These are phyloP conservation scores for Enteromius unitaeniatus DNA, from an alignment of 2,797 vertebrate species.

Conservation along the genomic window DNA sequence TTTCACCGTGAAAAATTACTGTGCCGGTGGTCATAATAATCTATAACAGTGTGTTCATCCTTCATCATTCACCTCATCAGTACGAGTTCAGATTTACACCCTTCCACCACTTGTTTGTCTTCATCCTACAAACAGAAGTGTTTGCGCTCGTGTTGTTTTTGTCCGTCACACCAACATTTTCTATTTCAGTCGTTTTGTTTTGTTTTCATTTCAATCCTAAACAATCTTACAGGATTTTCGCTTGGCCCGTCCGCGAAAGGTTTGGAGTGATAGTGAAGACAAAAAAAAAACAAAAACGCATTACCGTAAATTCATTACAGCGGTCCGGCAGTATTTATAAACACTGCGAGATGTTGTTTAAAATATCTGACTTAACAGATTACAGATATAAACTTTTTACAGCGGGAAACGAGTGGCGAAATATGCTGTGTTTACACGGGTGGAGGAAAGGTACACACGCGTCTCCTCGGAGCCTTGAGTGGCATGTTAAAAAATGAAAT, in stretches of 20 bases:
- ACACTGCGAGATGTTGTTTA: slow-evolving; percentile 83
- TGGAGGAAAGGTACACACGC: slow-evolving; percentile 56
- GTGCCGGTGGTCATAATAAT: slow-evolving; percentile 6
- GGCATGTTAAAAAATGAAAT: slow-evolving; percentile 78
- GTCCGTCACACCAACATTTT: slow-evolving; percentile 40
- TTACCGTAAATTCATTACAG: slow-evolving; percentile 86
- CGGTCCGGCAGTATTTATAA: slow-evolving; percentile 81
- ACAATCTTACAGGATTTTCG: slow-evolving; percentile 50
- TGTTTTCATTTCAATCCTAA: slow-evolving; percentile 36
- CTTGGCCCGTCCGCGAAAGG: slow-evolving; percentile 41
- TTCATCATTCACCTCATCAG: slow-evolving; percentile 45
- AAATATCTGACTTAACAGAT: slow-evolving; percentile 82
- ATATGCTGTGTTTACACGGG: slow-evolving; percentile 78
- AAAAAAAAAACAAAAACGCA: slow-evolving; percentile 69
- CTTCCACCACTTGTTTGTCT: slow-evolving; percentile 34
- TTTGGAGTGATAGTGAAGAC: slow-evolving; percentile 59
- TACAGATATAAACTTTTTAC: slow-evolving; percentile 81
- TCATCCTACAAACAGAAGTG: slow-evolving; percentile 54
- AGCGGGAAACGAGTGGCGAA: slow-evolving; percentile 73
- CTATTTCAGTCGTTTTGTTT: slow-evolving; percentile 36
- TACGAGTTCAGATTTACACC: slow-evolving; percentile 19
- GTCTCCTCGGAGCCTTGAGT: slow-evolving; percentile 72
- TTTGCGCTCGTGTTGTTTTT: slow-evolving; percentile 55
- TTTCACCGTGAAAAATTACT: slow-evolving; percentile 38
- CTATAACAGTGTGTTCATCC: slow-evolving; percentile 35